phyloP scores from a whole-genome alignment of 64 coral and sea anemone genomes.

The Porites lutea region DNA sequence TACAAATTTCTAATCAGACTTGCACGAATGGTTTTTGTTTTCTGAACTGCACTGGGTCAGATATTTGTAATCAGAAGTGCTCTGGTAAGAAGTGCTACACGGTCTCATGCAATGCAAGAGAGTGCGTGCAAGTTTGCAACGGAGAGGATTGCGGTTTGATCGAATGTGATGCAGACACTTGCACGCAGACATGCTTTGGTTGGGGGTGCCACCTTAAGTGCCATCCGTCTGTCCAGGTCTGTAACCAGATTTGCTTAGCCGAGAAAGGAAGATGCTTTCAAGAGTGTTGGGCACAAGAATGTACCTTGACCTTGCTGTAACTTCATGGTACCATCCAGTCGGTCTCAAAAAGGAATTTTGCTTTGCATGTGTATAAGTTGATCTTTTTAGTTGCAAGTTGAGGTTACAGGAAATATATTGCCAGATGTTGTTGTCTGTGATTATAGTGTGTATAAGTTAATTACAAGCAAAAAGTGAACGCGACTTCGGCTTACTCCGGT shows the following conservation, averaged over 20 bases:
- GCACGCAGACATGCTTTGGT: conserved; percentile 66
- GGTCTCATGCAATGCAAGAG: conserved; percentile 70
- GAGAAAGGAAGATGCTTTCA: conserved; percentile 37
- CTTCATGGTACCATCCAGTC: background rate
- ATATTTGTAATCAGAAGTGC: conserved; percentile 61
- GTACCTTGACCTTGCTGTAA: conserved; percentile 10
- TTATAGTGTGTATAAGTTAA: no score
- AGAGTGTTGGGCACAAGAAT: conserved; percentile 39
- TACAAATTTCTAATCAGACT: conserved; percentile 71
- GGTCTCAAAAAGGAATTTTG: no score
- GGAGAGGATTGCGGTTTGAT: conserved; percentile 79
- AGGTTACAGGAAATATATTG: no score
- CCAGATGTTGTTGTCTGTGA: no score
- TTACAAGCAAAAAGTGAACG: no score
- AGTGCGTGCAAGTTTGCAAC: conserved; percentile 72
- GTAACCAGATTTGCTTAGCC: conserved; percentile 71
- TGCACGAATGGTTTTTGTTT: conserved; percentile 59
- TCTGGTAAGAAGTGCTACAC: conserved; percentile 44
- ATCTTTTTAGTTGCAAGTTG: no score
- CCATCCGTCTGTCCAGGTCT: conserved; percentile 56
- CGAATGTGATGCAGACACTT: conserved; percentile 85
- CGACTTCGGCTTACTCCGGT: no score
- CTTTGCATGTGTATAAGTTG: no score
- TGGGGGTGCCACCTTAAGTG: conserved; percentile 83
- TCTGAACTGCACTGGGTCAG: conserved; percentile 45